phyloP scores from a whole-genome alignment of 2,888 invertebrate genomes.

The Chaetoderma sp. region DNA sequence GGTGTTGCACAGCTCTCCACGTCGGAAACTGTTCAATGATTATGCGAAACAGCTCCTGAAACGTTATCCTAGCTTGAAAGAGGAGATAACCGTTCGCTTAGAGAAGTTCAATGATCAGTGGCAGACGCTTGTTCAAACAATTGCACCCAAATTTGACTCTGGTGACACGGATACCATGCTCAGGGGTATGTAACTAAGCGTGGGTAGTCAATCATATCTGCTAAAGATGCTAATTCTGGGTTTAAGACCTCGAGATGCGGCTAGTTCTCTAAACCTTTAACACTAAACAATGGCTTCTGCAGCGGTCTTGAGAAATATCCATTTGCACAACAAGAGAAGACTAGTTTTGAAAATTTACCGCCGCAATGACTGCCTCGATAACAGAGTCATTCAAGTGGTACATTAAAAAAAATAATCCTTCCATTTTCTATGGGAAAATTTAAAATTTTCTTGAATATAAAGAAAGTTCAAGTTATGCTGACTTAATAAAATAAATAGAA shows the following conservation, averaged over 20 bases:
- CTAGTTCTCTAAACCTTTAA: too few relatives aligned
- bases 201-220: neutral
- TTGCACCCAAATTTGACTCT: slow-evolving; percentile 71
- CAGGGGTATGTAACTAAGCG: slow-evolving; percentile 65
- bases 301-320: too few relatives aligned
- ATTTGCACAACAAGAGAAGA: too few relatives aligned
- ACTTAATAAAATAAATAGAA: too few relatives aligned
- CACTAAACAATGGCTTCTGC: too few relatives aligned
- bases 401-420: too few relatives aligned
- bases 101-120: slow-evolving; percentile 83
- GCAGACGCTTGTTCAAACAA: slow-evolving; percentile 81
- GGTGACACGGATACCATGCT: slow-evolving; percentile 58
- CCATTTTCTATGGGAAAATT: too few relatives aligned
- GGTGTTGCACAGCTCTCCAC: slow-evolving; percentile 79
- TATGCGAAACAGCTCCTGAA: slow-evolving; percentile 81
- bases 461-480: too few relatives aligned
- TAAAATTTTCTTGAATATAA: too few relatives aligned
- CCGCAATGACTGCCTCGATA: too few relatives aligned
- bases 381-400: too few relatives aligned
- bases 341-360: too few relatives aligned
- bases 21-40: slow-evolving; percentile 82
- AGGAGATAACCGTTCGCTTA: slow-evolving; percentile 80
- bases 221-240: neutral
- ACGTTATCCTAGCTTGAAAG: slow-evolving; percentile 75
- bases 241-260: neutral